Evolutionary conservation across 2,797 vertebrate genomes (phyloP).

Genomic region (Tangara arthus): DNA sequence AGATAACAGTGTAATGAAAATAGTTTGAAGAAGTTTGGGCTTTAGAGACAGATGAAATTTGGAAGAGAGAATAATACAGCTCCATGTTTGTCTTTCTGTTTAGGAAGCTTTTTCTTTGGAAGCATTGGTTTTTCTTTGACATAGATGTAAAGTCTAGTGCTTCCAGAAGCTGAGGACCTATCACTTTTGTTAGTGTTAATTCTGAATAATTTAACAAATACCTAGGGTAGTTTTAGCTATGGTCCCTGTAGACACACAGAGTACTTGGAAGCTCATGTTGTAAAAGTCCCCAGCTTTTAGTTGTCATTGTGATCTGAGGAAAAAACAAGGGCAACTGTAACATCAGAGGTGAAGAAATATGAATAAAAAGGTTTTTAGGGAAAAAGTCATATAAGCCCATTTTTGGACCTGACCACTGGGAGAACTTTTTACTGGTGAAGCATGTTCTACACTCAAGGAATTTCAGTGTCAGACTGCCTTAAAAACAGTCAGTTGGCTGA

Average conservation of each 20-base stretch:
- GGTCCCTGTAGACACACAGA: neutral
- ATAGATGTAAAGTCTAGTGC: neutral
- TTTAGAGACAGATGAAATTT: constrained; percentile 55
- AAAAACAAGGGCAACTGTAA: neutral
- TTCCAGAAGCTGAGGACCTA: neutral
- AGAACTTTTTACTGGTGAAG: neutral
- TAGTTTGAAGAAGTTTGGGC: constrained; percentile 48
- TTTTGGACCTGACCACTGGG: neutral
- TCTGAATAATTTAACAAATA: neutral
- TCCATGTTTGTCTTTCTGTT: neutral
- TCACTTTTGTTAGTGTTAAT: neutral
- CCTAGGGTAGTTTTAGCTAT: neutral
- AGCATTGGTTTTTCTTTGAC: neutral
- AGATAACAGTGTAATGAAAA: constrained; percentile 56
- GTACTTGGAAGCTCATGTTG: neutral
- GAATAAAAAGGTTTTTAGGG: neutral
- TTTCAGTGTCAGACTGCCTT: neutral
- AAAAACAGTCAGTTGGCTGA: neutral
- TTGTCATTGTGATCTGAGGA: neutral
- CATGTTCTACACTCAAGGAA: neutral
- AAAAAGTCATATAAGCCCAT: neutral
- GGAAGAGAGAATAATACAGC: neutral
- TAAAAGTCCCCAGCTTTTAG: neutral
- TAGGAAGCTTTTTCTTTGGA: neutral
- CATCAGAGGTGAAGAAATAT: neutral